phyloP scores from a whole-genome alignment of 1,140 invertebrate species.

The Archegozetes longisetosus region DNA sequence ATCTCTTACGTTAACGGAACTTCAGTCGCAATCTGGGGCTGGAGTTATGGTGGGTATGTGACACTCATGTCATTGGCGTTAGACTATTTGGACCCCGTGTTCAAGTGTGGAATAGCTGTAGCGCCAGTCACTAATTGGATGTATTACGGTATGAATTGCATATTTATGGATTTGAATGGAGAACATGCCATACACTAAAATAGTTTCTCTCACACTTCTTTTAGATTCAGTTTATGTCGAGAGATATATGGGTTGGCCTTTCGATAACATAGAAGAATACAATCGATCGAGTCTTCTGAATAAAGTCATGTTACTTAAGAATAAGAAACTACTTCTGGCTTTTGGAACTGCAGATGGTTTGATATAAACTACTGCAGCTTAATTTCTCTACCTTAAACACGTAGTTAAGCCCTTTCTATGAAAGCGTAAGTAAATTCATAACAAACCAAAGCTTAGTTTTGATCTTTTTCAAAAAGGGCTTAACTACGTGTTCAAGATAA shows the following conservation, averaged over 20 bases:
- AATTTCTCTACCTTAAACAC: too few relatives aligned
- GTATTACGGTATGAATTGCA: constrained; percentile 55
- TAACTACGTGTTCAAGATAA: too few relatives aligned
- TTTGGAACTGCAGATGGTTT: constrained; percentile 67
- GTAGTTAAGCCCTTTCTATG: too few relatives aligned
- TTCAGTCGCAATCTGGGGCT: constrained; percentile 52
- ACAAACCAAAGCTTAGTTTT: too few relatives aligned
- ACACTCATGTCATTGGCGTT: constrained; percentile 58
- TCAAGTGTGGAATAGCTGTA: constrained; percentile 76
- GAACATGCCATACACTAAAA: too few relatives aligned
- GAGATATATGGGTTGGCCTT: constrained; percentile 69
- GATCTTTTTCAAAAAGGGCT: too few relatives aligned
- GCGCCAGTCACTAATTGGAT: constrained; percentile 84
- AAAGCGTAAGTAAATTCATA: too few relatives aligned
- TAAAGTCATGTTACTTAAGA: constrained; percentile 54
- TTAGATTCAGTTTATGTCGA: constrained; percentile 86
- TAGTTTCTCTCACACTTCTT: constrained; percentile 7
- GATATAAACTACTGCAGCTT: not conserved
- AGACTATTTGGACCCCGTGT: constrained; percentile 37
- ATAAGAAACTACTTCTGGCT: constrained; percentile 70
- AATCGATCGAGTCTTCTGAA: constrained; percentile 39
- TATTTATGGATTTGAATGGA: not conserved
- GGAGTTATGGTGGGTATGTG: constrained; percentile 47
- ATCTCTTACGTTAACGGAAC: constrained; percentile 53
- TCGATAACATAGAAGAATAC: constrained; percentile 65